Percentiles rank a stretch among this genome's conserved stretches.
These are phyloP conservation scores for Neoitamus cyanurus DNA, from an alignment of 2,888 invertebrate genomes.

Conservation along the genomic window DNA sequence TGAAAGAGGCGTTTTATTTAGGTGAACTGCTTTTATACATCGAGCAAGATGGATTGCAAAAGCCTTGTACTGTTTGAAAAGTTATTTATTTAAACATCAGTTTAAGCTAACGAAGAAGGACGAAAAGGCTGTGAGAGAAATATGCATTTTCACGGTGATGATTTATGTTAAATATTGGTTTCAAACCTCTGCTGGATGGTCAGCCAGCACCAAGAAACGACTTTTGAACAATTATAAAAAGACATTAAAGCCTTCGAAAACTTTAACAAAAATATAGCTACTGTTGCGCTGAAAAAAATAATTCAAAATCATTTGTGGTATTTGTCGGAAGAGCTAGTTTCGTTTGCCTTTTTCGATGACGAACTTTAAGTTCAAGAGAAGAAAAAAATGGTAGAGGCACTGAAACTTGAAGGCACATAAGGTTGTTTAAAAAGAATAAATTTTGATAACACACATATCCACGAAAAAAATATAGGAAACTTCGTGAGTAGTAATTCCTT, in stretches of 20 bases:
- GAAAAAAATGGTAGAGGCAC: background rate
- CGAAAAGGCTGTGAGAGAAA: background rate
- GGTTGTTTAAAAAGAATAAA: background rate
- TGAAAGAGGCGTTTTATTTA: slow-evolving; percentile 37
- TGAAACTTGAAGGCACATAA: background rate
- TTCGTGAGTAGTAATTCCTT: background rate
- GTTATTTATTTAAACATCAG: background rate
- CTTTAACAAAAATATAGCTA: background rate
- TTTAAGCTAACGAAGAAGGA: background rate
- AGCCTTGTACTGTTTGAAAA: slow-evolving; percentile 39
- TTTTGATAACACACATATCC: background rate
- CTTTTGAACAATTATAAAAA: background rate
- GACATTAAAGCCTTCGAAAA: background rate
- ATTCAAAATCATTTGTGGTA: background rate
- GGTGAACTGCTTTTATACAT: slow-evolving; percentile 21
- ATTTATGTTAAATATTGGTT: slow-evolving; percentile 2
- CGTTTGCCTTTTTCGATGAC: background rate
- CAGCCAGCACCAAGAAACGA: slow-evolving; percentile 36
- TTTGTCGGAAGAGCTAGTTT: background rate
- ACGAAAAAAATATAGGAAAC: background rate
- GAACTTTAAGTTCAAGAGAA: background rate
- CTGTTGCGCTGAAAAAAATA: background rate
- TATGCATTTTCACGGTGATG: background rate
- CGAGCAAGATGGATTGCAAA: slow-evolving; percentile 42
- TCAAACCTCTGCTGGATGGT: background rate